phyloP scores from a whole-genome alignment of 2,888 invertebrate species.

The Tachina fera region DNA sequence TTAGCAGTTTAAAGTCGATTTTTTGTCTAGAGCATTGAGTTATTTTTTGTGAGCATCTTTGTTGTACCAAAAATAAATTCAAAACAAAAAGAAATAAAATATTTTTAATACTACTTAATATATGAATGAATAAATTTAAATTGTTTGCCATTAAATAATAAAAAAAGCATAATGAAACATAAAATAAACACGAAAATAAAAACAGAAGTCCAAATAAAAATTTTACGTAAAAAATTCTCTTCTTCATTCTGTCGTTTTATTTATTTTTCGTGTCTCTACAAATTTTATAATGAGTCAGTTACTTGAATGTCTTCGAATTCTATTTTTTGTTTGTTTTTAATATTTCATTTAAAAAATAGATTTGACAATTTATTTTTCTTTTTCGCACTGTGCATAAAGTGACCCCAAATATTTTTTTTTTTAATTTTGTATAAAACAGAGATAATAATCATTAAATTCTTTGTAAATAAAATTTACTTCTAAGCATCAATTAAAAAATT shows the following conservation, averaged over 20 bases:
- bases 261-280: conserved; percentile 34
- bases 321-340: conserved; percentile 30
- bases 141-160: conserved; percentile 65
- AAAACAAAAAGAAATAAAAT: conserved; percentile 49
- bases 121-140: conserved; percentile 75
- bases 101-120: conserved; percentile 74
- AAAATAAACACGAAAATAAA: conserved; percentile 41
- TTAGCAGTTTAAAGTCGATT: conserved; percentile 39
- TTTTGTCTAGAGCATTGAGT: conserved; percentile 63
- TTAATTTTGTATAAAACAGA: background rate
- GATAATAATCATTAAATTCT: background rate
- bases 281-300: conserved; percentile 65
- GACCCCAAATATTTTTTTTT: conserved; percentile 5
- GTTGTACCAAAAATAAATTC: conserved; percentile 42
- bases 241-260: conserved; percentile 53
- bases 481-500: background rate
- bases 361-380: conserved; percentile 39
- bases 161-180: conserved; percentile 56
- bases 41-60: conserved; percentile 45
- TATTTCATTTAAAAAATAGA: conserved; percentile 29
- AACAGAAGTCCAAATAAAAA: conserved; percentile 39
- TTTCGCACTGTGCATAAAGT: conserved; percentile 17
- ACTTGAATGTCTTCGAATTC: conserved; percentile 49
- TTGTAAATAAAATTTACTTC: background rate
- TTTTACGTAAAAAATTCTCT: conserved; percentile 46